These are phyloP conservation scores for Chelonus formosanus DNA, from an alignment of 2,888 invertebrate species.

Conservation along the genomic window DNA sequence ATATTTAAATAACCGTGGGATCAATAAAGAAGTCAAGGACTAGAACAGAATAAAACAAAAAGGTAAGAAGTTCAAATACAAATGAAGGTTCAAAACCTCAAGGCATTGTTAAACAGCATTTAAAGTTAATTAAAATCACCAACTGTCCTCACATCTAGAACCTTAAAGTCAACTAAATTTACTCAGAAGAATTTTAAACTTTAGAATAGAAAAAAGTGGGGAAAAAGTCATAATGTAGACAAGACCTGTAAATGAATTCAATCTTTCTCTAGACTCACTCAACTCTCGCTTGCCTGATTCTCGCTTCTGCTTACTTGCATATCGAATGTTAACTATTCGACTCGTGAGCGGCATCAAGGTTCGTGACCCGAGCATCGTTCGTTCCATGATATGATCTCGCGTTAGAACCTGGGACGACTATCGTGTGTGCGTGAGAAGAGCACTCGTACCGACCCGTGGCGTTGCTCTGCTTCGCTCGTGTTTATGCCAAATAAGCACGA, in stretches of 20 bases:
- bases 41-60: too few relatives aligned
- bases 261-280: not conserved
- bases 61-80: too few relatives aligned
- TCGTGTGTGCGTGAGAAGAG: slow-evolving; percentile 28
- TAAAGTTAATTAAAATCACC: too few relatives aligned
- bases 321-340: slow-evolving; percentile 32
- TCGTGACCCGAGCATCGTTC: slow-evolving; percentile 42
- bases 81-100: too few relatives aligned
- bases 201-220: too few relatives aligned
- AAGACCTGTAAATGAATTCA: not conserved
- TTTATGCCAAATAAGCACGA: slow-evolving; percentile 25
- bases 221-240: not conserved
- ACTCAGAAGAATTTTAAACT: too few relatives aligned
- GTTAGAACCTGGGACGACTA: slow-evolving; percentile 24
- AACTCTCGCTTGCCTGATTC: slow-evolving; percentile 12
- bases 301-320: slow-evolving; percentile 26
- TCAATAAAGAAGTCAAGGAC: too few relatives aligned
- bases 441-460: slow-evolving; percentile 29
- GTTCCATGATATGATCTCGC: slow-evolving; percentile 41
- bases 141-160: too few relatives aligned
- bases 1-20: too few relatives aligned
- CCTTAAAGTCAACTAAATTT: too few relatives aligned
- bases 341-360: slow-evolving; percentile 37
- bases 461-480: slow-evolving; percentile 3
- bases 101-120: too few relatives aligned